Evolutionary conservation across 2,113 vertebrate species (phyloP).

Genomic region (Sus scrofa): DNA sequence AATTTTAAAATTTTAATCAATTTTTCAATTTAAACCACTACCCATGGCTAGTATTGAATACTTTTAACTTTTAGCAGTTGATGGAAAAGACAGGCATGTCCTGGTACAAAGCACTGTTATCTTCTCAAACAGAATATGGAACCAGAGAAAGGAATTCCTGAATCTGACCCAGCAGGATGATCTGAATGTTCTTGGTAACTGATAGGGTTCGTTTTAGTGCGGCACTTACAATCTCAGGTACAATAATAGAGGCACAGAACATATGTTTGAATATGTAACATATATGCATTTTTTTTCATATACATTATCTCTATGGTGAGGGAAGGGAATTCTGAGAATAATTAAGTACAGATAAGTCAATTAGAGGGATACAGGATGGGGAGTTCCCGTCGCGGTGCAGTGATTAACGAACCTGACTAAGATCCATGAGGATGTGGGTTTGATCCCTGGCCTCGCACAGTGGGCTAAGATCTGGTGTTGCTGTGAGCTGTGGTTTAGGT

Average conservation of each 20-base stretch:
- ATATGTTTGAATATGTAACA: neutral
- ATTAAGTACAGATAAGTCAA: neutral
- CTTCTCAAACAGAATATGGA: neutral
- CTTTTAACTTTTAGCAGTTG: neutral
- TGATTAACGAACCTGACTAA: too few relatives aligned
- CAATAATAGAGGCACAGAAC: neutral
- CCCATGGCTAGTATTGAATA: neutral
- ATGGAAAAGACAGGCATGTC: conserved; percentile 16
- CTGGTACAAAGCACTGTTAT: neutral
- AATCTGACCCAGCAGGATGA: neutral
- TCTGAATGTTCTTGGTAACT: conserved; percentile 35
- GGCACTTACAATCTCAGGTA: neutral
- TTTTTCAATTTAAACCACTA: neutral
- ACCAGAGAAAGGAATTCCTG: conserved; percentile 37
- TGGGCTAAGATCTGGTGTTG: too few relatives aligned
- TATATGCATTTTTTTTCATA: neutral
- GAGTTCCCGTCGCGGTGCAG: too few relatives aligned
- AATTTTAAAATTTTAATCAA: conserved; percentile 5
- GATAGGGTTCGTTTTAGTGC: conserved; percentile 8
- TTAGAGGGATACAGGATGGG: neutral
- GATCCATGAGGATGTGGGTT: too few relatives aligned
- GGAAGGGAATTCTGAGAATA: neutral
- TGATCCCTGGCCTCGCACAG: too few relatives aligned
- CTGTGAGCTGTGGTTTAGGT: too few relatives aligned
- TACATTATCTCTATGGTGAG: neutral